phyloP scores from a whole-genome alignment of 1,140 invertebrate genomes.

The Megathymus violae region DNA sequence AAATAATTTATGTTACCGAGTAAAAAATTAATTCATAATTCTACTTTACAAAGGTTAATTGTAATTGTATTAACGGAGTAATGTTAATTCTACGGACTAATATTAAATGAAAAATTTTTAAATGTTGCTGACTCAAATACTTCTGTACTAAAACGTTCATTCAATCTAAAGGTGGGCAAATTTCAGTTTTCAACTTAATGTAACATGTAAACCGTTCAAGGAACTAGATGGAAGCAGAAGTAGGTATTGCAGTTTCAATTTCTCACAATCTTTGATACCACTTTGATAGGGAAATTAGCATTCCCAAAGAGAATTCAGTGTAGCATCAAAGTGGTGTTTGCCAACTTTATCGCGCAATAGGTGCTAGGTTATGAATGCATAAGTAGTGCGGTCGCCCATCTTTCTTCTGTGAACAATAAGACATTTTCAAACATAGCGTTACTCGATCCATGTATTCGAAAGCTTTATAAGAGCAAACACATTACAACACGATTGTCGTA shows the following conservation, averaged over 20 bases:
- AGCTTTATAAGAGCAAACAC: too few species aligned
- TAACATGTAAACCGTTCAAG: not conserved
- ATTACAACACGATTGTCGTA: too few species aligned
- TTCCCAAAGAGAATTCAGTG: conserved; percentile 16
- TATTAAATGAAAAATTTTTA: too few species aligned
- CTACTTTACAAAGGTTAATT: too few species aligned
- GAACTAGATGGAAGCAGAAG: not conserved
- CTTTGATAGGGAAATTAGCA: conserved; percentile 13
- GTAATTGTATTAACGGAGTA: too few species aligned
- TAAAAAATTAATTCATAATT: too few species aligned
- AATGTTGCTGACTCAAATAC: too few species aligned
- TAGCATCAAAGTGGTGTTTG: conserved; percentile 16
- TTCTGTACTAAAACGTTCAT: too few species aligned
- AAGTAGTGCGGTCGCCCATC: conserved; percentile 19
- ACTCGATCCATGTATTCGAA: too few species aligned
- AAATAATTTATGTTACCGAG: too few species aligned
- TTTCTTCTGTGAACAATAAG: not conserved
- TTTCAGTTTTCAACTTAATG: not conserved
- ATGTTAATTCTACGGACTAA: too few species aligned
- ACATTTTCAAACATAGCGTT: conserved; percentile 3
- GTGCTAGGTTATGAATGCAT: conserved; percentile 26
- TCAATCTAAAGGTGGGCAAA: not conserved
- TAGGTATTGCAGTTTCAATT: not conserved
- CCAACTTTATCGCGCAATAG: conserved; percentile 11
- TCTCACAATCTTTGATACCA: not conserved